A percentile compares a stretch with the other conserved stretches of the same genome.
Evolutionary conservation across 2,113 vertebrate species (phyloP).

Genomic region (Eulacestoma nigropectus): DNA sequence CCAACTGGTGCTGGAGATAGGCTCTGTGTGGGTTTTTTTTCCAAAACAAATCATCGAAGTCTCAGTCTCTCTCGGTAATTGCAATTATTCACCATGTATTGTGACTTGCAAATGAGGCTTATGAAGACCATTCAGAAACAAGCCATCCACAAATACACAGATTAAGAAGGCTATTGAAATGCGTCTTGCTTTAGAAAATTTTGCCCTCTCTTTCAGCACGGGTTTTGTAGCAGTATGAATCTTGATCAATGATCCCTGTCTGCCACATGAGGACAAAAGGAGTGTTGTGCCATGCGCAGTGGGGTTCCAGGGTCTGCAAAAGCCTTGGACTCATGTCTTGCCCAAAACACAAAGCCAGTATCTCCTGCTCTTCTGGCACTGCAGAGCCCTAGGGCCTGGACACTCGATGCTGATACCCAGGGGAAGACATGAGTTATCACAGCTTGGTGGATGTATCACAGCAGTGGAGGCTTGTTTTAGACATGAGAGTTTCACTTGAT

Average conservation of each 20-base stretch:
- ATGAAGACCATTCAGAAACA: not conserved
- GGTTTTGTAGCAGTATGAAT: not conserved
- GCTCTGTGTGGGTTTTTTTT: not conserved
- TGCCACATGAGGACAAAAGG: not conserved
- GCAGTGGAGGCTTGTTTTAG: not conserved
- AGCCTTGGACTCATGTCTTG: not conserved
- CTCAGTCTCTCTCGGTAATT: not conserved
- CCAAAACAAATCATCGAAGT: not conserved
- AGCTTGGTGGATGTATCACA: not conserved
- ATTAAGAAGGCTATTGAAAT: not conserved
- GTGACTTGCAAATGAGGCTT: not conserved
- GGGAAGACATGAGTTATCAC: not conserved
- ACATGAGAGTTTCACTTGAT: not conserved
- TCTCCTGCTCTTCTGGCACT: not conserved
- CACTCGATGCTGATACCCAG: not conserved
- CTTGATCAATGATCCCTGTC: not conserved
- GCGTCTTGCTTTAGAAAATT: not conserved
- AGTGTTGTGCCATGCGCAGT: not conserved
- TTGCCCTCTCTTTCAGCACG: not conserved
- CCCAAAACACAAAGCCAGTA: not conserved
- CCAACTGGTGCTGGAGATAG: not conserved
- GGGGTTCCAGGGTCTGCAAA: not conserved
- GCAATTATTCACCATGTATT: not conserved
- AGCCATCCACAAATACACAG: not conserved
- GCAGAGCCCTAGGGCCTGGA: not conserved